Evolutionary conservation across 2,888 invertebrate species (phyloP), one percentile per base, ranked within the genome.

Genomic region (Drosophila helvetica): DNA sequence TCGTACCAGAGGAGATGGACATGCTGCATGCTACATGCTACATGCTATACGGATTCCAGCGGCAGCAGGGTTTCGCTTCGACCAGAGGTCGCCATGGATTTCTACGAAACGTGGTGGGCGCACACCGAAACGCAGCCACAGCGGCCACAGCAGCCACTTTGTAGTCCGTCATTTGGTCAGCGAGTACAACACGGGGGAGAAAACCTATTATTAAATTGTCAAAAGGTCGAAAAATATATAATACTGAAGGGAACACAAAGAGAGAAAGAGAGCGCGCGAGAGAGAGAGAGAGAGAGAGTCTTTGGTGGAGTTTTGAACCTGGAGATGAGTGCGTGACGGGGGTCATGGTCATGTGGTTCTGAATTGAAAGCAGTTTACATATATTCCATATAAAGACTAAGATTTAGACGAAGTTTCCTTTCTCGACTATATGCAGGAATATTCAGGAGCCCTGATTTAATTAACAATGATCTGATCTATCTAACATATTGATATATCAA

Each of bases 161-260:
- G 62, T 72, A 59, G 76, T 76, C 77, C 89, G 75, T 89, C 89
- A 89, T 86, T 88, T 87, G 87, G 85, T 78, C 87, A 87, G 68
- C 72, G 67, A 76, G 72, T 75, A 74, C 69, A 70, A 86, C 56
- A 69, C 55, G 50, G 6, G 48, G 6, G 42, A 72, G 52, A 58
- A 84, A 79, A 84, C 88, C 91, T 91, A 90, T 91, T 91, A 91
- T 91, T 91, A 91, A 91, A 91, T 91, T 91, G 91, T 91, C 91
- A 91, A 91, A 91, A 89, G 89, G 89, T 84, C 84, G 84, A 86
- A 78, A 87, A 75, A 87, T 84, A 82, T 86, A 68, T 84, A 65
- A 43, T 60, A 54, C 56, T n/a, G 25, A 46, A 43, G 46, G 22
- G 38, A 58, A 48, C 10, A 47, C 53, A 22, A 47, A 33, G 63